phyloP scores from a whole-genome alignment of 2,113 vertebrate species.

The Labeo rohita region DNA sequence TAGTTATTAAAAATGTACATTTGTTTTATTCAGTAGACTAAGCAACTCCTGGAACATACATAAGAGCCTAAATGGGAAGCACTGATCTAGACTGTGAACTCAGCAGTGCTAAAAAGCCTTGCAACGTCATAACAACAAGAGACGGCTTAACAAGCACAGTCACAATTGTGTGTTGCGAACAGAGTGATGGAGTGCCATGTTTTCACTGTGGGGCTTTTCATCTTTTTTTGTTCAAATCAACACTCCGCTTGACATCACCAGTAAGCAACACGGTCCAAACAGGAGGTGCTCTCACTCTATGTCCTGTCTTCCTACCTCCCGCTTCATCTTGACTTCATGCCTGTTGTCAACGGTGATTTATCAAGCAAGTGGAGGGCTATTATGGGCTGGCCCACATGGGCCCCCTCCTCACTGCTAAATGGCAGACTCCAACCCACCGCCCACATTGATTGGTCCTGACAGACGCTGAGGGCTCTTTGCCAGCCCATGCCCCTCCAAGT shows the following conservation, averaged over 20 bases:
- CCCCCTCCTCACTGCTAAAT: conserved; percentile 69
- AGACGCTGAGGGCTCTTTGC: conserved; percentile 71
- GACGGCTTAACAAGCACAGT: conserved; percentile 12
- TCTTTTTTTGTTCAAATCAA: not conserved
- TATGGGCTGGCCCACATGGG: conserved; percentile 70
- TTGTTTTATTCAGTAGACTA: not conserved
- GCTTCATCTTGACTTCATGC: conserved; percentile 44
- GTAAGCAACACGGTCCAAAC: not conserved
- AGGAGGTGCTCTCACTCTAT: not conserved
- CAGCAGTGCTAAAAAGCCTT: not conserved
- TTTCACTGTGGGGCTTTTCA: not conserved
- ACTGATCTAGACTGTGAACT: not conserved
- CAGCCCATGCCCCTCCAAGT: conserved; percentile 67
- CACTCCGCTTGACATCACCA: not conserved
- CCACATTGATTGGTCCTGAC: conserved; percentile 73
- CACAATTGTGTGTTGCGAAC: not conserved
- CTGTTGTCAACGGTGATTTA: conserved; percentile 77
- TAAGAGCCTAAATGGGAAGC: not conserved
- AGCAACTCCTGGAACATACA: not conserved
- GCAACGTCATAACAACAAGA: not conserved
- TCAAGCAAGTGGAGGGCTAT: conserved; percentile 75
- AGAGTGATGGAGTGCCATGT: not conserved
- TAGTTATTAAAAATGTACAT: not conserved
- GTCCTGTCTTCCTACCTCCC: not conserved
- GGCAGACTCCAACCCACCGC: conserved; percentile 64